Percentiles rank a stretch among this genome's conserved stretches.
Evolutionary conservation across 2,888 invertebrate genomes (phyloP).

Genomic region (Synanthedon tipuliformis): DNA sequence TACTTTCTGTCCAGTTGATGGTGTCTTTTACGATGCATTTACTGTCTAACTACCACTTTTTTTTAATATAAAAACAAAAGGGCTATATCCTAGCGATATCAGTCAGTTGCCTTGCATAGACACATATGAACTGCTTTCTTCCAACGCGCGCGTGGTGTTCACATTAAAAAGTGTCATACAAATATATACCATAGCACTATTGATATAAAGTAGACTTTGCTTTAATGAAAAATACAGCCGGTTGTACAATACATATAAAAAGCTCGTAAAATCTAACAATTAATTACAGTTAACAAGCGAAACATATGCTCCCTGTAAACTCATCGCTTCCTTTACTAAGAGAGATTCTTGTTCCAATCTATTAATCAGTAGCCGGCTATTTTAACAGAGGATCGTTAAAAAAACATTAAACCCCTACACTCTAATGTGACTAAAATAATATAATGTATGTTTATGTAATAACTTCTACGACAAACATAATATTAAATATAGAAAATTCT

Average conservation of each 20-base stretch:
- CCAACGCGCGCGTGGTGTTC: neutral
- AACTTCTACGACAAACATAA: too few relatives aligned
- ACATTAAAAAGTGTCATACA: too few relatives aligned
- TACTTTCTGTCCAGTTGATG: too few relatives aligned
- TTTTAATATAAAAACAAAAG: too few relatives aligned
- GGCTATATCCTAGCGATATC: too few relatives aligned
- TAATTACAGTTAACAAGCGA: constrained; percentile 11
- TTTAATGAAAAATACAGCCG: constrained; percentile 3
- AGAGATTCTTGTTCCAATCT: constrained; percentile 7
- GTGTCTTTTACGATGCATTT: too few relatives aligned
- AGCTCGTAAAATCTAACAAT: constrained; percentile 18
- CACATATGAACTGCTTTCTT: neutral
- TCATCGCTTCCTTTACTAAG: constrained; percentile 16
- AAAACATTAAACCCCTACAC: constrained; percentile 15
- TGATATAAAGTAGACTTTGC: constrained; percentile 1
- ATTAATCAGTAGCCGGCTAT: constrained; percentile 4
- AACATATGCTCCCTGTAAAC: constrained; percentile 19
- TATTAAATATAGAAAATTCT: too few relatives aligned
- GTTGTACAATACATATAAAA: constrained; percentile 11
- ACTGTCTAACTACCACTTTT: too few relatives aligned
- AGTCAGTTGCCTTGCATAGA: too few relatives aligned
- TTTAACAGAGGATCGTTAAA: constrained; percentile 16
- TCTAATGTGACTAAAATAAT: neutral
- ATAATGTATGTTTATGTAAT: too few relatives aligned
- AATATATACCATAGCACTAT: too few relatives aligned